Percentiles rank a stretch among this genome's conserved stretches.
Evolutionary conservation across 2,113 vertebrate genomes (phyloP).

Genomic region (Chamaea fasciata): DNA sequence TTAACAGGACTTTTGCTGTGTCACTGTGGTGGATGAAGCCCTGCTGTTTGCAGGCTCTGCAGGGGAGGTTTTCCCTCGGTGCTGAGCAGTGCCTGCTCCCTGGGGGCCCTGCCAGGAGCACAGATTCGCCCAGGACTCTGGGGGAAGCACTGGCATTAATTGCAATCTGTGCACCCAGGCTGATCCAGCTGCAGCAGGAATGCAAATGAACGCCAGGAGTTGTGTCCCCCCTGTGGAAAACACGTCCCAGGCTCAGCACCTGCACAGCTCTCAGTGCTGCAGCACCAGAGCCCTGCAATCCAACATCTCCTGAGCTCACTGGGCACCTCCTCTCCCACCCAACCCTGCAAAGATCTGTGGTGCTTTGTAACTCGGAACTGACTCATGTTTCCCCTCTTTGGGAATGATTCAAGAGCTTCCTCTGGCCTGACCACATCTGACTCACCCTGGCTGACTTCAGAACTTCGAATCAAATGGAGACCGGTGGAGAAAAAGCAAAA

Average conservation of each 20-base stretch:
- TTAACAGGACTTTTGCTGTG: not conserved
- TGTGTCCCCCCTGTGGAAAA: not conserved
- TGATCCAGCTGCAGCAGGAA: not conserved
- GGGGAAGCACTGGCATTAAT: not conserved
- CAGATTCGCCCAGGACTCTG: not conserved
- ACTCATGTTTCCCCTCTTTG: not conserved
- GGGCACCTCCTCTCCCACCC: not conserved
- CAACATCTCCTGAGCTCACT: not conserved
- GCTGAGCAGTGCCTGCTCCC: not conserved
- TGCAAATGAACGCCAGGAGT: not conserved
- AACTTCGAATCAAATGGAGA: not conserved
- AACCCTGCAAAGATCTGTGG: not conserved
- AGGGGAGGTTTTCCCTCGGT: not conserved
- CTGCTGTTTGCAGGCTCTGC: not conserved
- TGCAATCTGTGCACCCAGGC: not conserved
- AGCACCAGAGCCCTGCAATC: not conserved
- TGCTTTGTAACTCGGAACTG: not conserved
- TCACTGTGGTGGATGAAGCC: not conserved
- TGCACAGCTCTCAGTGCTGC: not conserved
- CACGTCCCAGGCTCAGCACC: not conserved
- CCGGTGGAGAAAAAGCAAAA: not conserved
- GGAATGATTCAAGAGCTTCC: conserved; percentile 13
- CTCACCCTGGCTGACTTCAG: not conserved
- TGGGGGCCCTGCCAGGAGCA: not conserved
- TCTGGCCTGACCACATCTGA: conserved; percentile 11